phyloP scores from a whole-genome alignment of 1,140 invertebrate genomes.

The Bombus soroeensis region DNA sequence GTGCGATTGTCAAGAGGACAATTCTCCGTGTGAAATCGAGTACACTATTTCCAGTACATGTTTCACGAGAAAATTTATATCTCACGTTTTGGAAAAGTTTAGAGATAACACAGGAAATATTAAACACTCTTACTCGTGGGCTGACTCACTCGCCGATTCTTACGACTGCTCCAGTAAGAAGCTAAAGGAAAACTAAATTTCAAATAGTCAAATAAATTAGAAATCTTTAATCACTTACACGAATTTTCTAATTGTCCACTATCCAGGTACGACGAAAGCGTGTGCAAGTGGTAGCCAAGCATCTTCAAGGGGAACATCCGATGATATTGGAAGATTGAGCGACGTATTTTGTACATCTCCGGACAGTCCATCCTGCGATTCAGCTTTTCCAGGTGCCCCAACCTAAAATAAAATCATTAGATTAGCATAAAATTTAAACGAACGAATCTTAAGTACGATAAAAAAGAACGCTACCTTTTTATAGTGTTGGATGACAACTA shows the following conservation, averaged over 20 bases:
- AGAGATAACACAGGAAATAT: conserved; percentile 68
- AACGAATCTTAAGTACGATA: no score
- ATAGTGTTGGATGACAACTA: conserved; percentile 79
- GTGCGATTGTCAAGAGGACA: conserved; percentile 85
- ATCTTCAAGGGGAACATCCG: conserved; percentile 70
- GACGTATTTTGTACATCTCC: conserved; percentile 78
- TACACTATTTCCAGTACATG: conserved; percentile 76
- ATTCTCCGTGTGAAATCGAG: conserved; percentile 78
- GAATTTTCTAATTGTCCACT: neutral
- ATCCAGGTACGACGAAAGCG: conserved; percentile 68
- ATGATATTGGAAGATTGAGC: conserved; percentile 71
- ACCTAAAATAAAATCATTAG: neutral
- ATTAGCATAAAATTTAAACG: neutral
- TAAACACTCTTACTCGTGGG: conserved; percentile 77
- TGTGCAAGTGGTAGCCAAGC: conserved; percentile 64
- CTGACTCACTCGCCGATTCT: conserved; percentile 76
- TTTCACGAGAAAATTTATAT: conserved; percentile 81
- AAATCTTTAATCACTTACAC: neutral
- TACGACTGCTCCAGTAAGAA: conserved; percentile 72
- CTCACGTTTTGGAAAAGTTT: conserved; percentile 72
- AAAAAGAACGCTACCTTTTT: neutral
- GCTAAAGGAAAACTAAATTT: neutral
- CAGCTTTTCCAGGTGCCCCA: conserved; percentile 74
- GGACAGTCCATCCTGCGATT: conserved; percentile 81
- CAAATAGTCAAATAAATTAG: neutral